A percentile compares a stretch with the other conserved stretches of the same genome.
phyloP scores from a whole-genome alignment of 2,797 vertebrate species.

The Ceyx erithaca region DNA sequence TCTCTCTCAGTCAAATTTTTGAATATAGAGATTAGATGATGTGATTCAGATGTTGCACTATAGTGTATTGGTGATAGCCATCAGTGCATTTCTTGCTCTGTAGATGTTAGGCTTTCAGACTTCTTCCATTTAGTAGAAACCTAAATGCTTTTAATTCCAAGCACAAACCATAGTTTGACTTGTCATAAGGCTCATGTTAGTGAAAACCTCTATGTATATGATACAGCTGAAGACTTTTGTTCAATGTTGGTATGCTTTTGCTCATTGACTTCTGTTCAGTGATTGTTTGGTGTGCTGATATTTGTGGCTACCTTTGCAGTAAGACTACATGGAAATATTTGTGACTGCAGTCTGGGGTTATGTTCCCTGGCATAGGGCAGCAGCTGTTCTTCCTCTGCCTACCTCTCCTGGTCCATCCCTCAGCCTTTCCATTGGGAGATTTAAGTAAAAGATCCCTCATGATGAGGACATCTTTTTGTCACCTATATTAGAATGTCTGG shows the following conservation, averaged over 20 bases:
- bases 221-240: too few relatives aligned
- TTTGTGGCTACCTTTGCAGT: not conserved
- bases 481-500: not conserved
- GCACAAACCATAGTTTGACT: not conserved
- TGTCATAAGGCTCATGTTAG: not conserved
- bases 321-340: not conserved
- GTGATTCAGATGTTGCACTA: not conserved
- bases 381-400: not conserved
- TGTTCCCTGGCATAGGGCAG: not conserved
- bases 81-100: not conserved
- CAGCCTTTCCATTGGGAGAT: not conserved
- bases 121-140: not conserved
- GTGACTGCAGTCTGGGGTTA: not conserved
- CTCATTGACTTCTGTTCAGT: too few relatives aligned
- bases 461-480: not conserved
- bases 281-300: not conserved
- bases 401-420: not conserved
- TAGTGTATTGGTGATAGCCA: not conserved
- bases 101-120: not conserved
- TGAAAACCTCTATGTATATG: not conserved
- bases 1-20: not conserved
- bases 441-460: not conserved
- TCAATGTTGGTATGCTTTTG: too few relatives aligned
- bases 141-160: not conserved
- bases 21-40: not conserved